Percentiles rank a stretch among this genome's conserved stretches.
Evolutionary conservation across 1,140 invertebrate genomes (phyloP).

Genomic region (Papilio helenus): DNA sequence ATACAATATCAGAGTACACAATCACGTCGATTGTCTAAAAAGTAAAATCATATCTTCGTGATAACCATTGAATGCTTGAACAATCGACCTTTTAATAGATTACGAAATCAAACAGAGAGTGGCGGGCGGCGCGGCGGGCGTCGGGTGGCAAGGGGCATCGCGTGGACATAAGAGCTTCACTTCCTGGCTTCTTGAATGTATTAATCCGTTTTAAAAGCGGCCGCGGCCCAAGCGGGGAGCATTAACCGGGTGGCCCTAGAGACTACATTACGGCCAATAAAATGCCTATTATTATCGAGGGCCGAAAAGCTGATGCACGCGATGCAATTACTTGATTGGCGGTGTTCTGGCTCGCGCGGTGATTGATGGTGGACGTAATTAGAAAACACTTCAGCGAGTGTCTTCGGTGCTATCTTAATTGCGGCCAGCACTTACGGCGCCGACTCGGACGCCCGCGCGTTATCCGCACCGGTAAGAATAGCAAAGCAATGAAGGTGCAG

Average conservation of each 20-base stretch:
- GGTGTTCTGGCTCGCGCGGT: conserved; percentile 73
- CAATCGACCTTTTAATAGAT: conserved; percentile 70
- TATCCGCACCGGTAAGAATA: conserved; percentile 25
- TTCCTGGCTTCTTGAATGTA: conserved; percentile 70
- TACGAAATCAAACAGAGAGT: conserved; percentile 60
- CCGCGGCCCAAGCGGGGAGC: conserved; percentile 67
- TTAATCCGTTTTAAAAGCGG: conserved; percentile 78
- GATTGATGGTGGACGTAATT: conserved; percentile 81
- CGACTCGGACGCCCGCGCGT: conserved; percentile 63
- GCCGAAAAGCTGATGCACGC: conserved; percentile 82
- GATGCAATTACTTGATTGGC: conserved; percentile 83
- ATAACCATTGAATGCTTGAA: conserved; percentile 38
- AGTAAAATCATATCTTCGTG: conserved; percentile 55
- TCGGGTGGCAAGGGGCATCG: conserved; percentile 9
- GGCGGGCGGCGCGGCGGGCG: conserved; percentile 26
- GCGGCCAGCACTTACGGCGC: conserved; percentile 77
- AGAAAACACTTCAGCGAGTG: conserved; percentile 82
- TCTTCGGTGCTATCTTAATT: conserved; percentile 79
- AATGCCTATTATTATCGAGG: conserved; percentile 83
- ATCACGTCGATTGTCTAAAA: conserved; percentile 72
- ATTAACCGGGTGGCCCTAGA: conserved; percentile 77
- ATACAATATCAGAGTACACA: conserved; percentile 53
- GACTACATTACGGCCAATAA: conserved; percentile 81
- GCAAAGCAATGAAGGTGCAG: neutral
- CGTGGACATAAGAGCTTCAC: conserved; percentile 50